phyloP scores from a whole-genome alignment of 2,888 invertebrate genomes.

The Limnephilus marmoratus region DNA sequence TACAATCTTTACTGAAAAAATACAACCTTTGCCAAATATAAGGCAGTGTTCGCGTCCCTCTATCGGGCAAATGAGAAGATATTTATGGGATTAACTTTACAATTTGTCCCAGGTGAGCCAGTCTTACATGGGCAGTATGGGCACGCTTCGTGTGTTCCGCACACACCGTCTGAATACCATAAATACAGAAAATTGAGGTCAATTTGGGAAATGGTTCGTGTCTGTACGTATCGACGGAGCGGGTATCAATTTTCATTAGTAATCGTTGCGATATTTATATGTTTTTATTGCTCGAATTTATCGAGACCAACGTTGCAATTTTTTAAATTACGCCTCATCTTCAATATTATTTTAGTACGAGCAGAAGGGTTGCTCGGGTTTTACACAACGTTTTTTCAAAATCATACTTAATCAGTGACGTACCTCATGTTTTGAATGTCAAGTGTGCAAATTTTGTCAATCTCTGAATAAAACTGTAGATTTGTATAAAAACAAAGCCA shows the following conservation, averaged over 20 bases:
- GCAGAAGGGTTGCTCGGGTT: too few relatives aligned
- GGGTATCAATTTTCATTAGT: constrained; percentile 53
- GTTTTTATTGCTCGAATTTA: not conserved
- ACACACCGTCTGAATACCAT: constrained; percentile 27
- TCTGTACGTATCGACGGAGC: constrained; percentile 17
- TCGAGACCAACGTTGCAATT: not conserved
- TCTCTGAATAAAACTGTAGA: too few relatives aligned
- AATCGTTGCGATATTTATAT: not conserved
- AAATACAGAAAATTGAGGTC: constrained; percentile 52
- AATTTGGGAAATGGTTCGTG: constrained; percentile 31
- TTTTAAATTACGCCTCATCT: not conserved
- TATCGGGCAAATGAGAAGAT: constrained; percentile 13
- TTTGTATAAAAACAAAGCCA: too few relatives aligned
- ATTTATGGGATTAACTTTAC: constrained; percentile 43
- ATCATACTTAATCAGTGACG: too few relatives aligned
- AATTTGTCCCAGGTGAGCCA: constrained; percentile 36
- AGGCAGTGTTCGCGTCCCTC: not conserved
- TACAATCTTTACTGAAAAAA: not conserved
- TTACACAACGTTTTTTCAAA: too few relatives aligned
- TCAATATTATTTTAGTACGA: not conserved
- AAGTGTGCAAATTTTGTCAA: too few relatives aligned
- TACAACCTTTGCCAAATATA: not conserved
- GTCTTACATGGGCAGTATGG: not conserved
- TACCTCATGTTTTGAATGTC: too few relatives aligned
- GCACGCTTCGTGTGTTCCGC: constrained; percentile 10